phyloP scores from a whole-genome alignment of 2,113 vertebrate genomes.

The Vimba vimba region DNA sequence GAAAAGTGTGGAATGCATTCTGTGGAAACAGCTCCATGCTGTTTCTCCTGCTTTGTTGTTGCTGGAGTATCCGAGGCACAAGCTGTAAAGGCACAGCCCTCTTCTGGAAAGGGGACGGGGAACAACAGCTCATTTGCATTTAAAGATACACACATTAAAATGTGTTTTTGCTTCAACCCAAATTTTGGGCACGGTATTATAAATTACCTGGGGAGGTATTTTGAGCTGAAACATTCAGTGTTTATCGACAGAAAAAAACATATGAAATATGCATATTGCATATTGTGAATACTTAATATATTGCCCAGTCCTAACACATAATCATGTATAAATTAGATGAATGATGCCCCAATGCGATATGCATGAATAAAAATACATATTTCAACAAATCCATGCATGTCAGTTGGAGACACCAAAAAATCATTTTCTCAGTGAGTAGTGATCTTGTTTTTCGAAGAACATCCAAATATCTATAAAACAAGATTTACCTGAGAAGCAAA shows the following conservation, averaged over 20 bases:
- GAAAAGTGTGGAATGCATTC: too few species aligned
- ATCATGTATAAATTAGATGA: neutral
- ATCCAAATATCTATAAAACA: neutral
- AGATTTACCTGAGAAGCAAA: neutral
- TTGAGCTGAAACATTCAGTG: too few species aligned
- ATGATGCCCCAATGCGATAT: neutral
- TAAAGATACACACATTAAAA: too few species aligned
- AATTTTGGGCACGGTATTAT: too few species aligned
- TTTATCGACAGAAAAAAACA: neutral
- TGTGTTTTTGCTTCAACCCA: too few species aligned
- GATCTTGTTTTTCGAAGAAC: neutral
- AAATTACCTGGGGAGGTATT: too few species aligned
- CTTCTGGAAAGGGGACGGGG: too few species aligned
- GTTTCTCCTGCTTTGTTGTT: too few species aligned
- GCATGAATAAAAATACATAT: constrained; percentile 23
- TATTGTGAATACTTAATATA: neutral
- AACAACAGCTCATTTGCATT: too few species aligned
- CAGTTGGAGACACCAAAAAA: neutral
- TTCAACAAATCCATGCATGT: neutral
- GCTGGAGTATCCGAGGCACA: too few species aligned
- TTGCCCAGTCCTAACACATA: neutral
- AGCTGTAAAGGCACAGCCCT: too few species aligned
- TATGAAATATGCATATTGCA: neutral
- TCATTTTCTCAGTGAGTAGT: neutral
- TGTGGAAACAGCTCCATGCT: too few species aligned